Evolutionary conservation across 1,140 invertebrate genomes (phyloP), one percentile per base, ranked within the genome.

Genomic region (Thalassaphorura encarpata): DNA sequence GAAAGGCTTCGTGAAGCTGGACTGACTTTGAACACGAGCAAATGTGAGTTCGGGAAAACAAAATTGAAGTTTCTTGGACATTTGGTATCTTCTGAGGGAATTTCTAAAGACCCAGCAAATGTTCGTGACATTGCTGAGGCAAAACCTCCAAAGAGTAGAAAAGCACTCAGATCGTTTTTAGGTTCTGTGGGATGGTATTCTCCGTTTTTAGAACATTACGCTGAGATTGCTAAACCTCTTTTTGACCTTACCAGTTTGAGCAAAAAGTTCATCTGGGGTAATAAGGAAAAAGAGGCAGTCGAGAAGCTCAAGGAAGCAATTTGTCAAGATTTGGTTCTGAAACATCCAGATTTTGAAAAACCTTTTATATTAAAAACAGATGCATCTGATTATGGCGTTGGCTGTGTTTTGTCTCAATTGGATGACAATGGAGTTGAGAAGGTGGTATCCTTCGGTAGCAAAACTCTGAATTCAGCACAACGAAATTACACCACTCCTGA

Each of bases 401-500:
- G 50, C 3, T 33, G 33, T 33, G 50, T 52, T 3, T 26, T 52
- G 8, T 23, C 4, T 16, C 50, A 52, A 27, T 36, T 40, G 33
- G 15, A 24, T 3, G 23, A 19, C 15, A 40, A 46, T 28, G 50
- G 50, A 2, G 11, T 13, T 26, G 56, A 72, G 66, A 26, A 60
- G 18, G 42, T 45, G 8, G 47, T 76, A 13, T 59, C 66, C 1
- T 75, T 75, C 56, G 74, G 73, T 19, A 72, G 72, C 54, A 60
- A 72, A 4, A 56, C 68, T 3, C 52, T 77, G 5, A 66, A 52
- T 5, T 31, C 43, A 2, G 56, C 71, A 2, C 76, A 80, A 64
- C 52, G 54, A 43, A 75, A 75, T 24, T 77, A 73, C 56, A 55
- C 58, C 5, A 63, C 67, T 11, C 73, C 69, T 1, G 74, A 78